These are phyloP conservation scores for Aquatica leii DNA, from an alignment of 2,888 invertebrate genomes.

Conservation along the genomic window DNA sequence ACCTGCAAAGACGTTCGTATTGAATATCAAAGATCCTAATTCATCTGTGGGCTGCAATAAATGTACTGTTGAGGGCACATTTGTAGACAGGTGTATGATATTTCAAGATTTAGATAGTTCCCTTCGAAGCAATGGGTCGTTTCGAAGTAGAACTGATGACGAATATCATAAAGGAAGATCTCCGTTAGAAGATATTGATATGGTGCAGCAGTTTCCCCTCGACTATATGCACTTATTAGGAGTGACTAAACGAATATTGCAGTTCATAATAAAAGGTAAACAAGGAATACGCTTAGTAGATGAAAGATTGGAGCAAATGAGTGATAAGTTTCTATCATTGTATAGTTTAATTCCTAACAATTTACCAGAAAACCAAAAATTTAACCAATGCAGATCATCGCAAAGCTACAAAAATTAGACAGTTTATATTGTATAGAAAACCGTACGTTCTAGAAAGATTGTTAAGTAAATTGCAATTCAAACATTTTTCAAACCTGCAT, in stretches of 20 bases:
- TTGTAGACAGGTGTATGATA: not conserved
- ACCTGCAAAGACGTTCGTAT: not conserved
- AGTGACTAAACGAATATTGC: not conserved
- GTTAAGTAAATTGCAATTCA: too few species aligned
- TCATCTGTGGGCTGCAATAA: not conserved
- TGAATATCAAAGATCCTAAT: not conserved
- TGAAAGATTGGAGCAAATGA: not conserved
- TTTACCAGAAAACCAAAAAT: too few species aligned
- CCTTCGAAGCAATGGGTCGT: not conserved
- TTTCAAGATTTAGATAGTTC: not conserved
- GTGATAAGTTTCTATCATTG: not conserved
- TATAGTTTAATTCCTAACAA: too few species aligned
- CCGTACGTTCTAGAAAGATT: too few species aligned
- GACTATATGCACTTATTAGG: conserved; percentile 1
- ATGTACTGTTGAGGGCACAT: not conserved
- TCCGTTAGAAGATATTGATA: not conserved
- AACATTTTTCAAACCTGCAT: too few species aligned
- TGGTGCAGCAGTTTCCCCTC: not conserved
- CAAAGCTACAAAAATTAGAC: too few species aligned
- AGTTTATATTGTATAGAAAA: too few species aligned
- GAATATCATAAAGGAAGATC: not conserved
- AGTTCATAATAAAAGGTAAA: not conserved
- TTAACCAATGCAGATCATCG: too few species aligned
- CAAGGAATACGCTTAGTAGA: not conserved
- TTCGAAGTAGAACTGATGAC: not conserved